Percentiles rank a stretch among this genome's conserved stretches.
phyloP scores from a whole-genome alignment of 2,113 vertebrate species.

The Globicephala melas region DNA sequence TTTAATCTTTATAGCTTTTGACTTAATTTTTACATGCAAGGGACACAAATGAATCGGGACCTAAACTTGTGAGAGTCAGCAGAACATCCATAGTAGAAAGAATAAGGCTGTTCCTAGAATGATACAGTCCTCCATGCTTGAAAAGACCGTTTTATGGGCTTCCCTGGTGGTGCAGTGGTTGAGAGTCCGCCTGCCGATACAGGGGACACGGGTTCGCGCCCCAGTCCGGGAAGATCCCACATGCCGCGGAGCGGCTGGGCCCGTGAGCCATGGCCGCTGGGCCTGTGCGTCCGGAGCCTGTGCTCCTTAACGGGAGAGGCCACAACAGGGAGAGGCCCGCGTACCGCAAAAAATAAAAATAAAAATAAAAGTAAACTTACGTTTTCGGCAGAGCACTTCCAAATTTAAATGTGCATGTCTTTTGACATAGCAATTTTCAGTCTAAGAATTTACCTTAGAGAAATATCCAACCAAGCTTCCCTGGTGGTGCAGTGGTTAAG shows the following conservation, averaged over 20 bases:
- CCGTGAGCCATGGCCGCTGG: too few species aligned
- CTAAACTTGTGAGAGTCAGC: neutral
- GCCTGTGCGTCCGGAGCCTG: too few species aligned
- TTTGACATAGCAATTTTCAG: neutral
- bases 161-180: neutral
- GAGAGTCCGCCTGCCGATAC: too few species aligned
- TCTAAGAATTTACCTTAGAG: neutral
- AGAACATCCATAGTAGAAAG: neutral
- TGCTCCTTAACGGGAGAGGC: too few species aligned
- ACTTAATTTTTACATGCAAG: neutral
- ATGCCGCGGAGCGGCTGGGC: too few species aligned
- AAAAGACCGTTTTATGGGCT: neutral
- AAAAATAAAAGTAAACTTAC: neutral
- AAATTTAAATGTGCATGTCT: neutral
- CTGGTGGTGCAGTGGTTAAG: too few species aligned
- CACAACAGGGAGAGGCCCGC: too few species aligned
- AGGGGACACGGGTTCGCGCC: too few species aligned
- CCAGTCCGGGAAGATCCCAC: too few species aligned
- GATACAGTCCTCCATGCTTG: neutral
- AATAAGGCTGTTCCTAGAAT: neutral
- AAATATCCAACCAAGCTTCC: neutral
- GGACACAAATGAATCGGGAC: neutral
- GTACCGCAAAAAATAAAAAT: too few species aligned
- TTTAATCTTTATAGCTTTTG: neutral
- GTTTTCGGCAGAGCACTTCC: neutral